Conservation (phyloP, 2,888 invertebrate genomes). For the Ligdia adustata region DNA sequence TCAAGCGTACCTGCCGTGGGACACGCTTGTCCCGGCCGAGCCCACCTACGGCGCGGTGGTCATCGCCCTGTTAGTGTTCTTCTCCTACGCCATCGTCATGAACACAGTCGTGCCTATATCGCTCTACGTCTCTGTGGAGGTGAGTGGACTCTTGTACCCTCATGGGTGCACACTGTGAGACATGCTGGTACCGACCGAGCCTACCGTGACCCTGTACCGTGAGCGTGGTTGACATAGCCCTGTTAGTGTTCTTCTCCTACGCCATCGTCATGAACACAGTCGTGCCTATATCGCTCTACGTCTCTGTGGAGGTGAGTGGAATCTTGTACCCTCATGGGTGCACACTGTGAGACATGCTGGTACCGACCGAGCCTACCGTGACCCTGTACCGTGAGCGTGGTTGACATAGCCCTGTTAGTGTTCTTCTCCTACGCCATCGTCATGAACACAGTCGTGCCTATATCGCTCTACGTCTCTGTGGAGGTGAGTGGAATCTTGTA, state of each 20-base stretch:
- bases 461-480: slow-evolving; percentile 98
- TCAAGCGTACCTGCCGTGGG: slow-evolving; percentile 96
- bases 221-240: slow-evolving; percentile 96
- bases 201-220: too few relatives aligned
- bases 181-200: too few relatives aligned
- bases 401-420: slow-evolving; percentile 97
- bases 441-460: slow-evolving; percentile 99
- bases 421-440: slow-evolving; percentile 99
- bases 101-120: slow-evolving; percentile 99
- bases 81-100: slow-evolving; percentile 99
- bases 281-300: slow-evolving; percentile 99
- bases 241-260: slow-evolving; percentile 99
- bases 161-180: too few relatives aligned
- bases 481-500: slow-evolving; percentile 85
- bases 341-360: too few relatives aligned
- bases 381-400: too few relatives aligned
- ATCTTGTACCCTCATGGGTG: neutral
- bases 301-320: slow-evolving; percentile 92
- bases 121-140: slow-evolving; percentile 97
- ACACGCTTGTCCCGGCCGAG: slow-evolving; percentile 93
- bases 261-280: slow-evolving; percentile 99
- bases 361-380: too few relatives aligned
- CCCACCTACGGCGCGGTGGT: slow-evolving; percentile 93
- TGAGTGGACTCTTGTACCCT: slow-evolving; percentile 56
- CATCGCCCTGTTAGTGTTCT: slow-evolving; percentile 98